Evolutionary conservation across 2,888 invertebrate genomes (phyloP).

Genomic region (Plagiodera versicolora): DNA sequence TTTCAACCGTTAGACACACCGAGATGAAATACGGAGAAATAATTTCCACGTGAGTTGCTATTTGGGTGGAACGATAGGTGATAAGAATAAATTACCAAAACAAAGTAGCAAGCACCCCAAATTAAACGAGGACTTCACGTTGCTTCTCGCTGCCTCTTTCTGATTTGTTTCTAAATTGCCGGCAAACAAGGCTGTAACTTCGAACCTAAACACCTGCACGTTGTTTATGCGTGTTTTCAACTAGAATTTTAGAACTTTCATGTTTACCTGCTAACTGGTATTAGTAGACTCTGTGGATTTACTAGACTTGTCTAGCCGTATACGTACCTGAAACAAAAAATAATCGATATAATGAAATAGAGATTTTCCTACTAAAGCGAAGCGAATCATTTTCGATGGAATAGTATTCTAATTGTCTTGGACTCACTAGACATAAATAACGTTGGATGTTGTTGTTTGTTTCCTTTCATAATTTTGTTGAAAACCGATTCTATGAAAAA

Average conservation of each 20-base stretch:
- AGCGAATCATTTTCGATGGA: background rate
- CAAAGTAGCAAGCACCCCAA: background rate
- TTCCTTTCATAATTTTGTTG: no score
- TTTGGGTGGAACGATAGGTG: no score
- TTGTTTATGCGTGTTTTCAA: slow-evolving; percentile 13
- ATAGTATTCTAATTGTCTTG: no score
- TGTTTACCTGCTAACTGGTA: slow-evolving; percentile 5
- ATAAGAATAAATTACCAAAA: background rate
- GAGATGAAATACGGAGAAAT: no score
- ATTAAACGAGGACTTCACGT: slow-evolving; percentile 1
- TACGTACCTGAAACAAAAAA: slow-evolving; percentile 23
- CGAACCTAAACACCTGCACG: slow-evolving; percentile 2
- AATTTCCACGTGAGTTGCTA: no score
- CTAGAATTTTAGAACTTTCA: slow-evolving; percentile 1
- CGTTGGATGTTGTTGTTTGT: no score
- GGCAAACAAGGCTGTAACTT: slow-evolving; percentile 7
- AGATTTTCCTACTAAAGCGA: background rate
- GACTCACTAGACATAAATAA: no score
- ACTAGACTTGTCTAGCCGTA: slow-evolving; percentile 4
- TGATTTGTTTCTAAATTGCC: slow-evolving; percentile 10
- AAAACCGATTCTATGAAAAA: no score
- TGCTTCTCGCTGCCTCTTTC: slow-evolving; percentile 7
- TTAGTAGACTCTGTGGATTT: background rate
- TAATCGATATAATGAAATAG: background rate
- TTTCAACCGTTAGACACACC: no score